Evolutionary conservation across 2,888 invertebrate genomes (phyloP).

Genomic region (Lampropteryx suffumata): DNA sequence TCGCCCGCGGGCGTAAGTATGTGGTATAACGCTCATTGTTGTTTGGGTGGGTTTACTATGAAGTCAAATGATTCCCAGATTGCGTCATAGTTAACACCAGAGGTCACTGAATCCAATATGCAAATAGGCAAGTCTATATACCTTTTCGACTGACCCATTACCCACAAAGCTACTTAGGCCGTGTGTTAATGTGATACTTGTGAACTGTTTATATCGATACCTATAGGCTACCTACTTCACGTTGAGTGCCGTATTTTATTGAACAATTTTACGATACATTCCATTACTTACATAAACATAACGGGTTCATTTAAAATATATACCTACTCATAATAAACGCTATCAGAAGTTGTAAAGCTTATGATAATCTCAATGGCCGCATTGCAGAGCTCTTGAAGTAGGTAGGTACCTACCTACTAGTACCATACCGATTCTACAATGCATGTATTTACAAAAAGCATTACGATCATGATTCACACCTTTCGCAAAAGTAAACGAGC

Average conservation of each 20-base stretch:
- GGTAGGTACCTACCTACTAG: too few relatives aligned
- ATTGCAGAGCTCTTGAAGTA: slow-evolving; percentile 25
- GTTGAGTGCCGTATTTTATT: slow-evolving; percentile 39
- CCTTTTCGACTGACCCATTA: slow-evolving; percentile 11
- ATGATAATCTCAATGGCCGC: slow-evolving; percentile 29
- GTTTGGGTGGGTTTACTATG: slow-evolving; percentile 10
- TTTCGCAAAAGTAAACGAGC: slow-evolving; percentile 56
- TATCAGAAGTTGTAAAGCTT: slow-evolving; percentile 28
- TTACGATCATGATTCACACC: slow-evolving; percentile 37
- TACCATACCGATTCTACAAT: too few relatives aligned
- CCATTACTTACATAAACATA: slow-evolving; percentile 19
- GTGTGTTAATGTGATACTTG: slow-evolving; percentile 38
- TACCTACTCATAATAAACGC: slow-evolving; percentile 14
- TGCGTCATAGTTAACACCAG: background rate
- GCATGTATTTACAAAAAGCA: slow-evolving; percentile 30
- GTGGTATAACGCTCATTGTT: slow-evolving; percentile 54
- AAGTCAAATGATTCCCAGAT: slow-evolving; percentile 18
- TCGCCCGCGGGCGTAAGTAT: slow-evolving; percentile 40
- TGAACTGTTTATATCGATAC: slow-evolving; percentile 46
- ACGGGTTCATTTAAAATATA: slow-evolving; percentile 17
- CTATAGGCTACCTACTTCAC: slow-evolving; percentile 37
- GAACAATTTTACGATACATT: slow-evolving; percentile 18
- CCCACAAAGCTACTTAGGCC: slow-evolving; percentile 31
- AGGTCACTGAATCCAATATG: slow-evolving; percentile 15
- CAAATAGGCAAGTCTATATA: slow-evolving; percentile 1